Evolutionary conservation across 2,797 vertebrate genomes (phyloP).

Genomic region (Huso huso): DNA sequence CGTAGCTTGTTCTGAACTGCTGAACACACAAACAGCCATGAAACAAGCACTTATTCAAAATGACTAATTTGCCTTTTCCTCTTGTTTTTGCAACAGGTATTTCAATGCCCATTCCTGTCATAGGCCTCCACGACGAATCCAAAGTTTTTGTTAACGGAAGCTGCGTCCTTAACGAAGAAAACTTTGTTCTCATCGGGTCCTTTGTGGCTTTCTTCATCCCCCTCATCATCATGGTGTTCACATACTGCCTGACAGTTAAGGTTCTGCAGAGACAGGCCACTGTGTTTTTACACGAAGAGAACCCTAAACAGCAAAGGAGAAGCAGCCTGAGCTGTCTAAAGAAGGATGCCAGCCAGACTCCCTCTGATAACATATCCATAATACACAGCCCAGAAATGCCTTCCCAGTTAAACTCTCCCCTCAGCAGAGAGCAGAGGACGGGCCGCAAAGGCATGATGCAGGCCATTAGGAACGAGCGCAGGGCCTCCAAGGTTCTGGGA

Average conservation of each 20-base stretch:
- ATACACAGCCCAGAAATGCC: constrained; percentile 68
- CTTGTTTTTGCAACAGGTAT: constrained; percentile 58
- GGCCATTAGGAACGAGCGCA: constrained; percentile 91
- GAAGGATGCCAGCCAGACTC: constrained; percentile 52
- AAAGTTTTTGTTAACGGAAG: constrained; percentile 85
- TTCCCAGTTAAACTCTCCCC: constrained; percentile 76
- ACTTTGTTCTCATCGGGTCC: constrained; percentile 89
- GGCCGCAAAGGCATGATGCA: constrained; percentile 92
- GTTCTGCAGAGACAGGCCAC: constrained; percentile 86
- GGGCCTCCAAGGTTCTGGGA: constrained; percentile 93
- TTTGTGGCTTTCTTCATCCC: constrained; percentile 98
- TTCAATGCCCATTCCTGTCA: constrained; percentile 88
- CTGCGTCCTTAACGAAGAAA: constrained; percentile 86
- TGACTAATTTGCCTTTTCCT: neutral
- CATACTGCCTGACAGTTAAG: constrained; percentile 87
- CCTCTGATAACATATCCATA: constrained; percentile 65
- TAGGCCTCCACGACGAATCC: constrained; percentile 83
- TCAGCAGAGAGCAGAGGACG: constrained; percentile 55
- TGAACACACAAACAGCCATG: too few relatives aligned
- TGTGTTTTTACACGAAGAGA: constrained; percentile 74
- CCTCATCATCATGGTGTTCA: constrained; percentile 94
- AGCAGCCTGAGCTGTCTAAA: constrained; percentile 73
- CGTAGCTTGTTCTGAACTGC: too few relatives aligned
- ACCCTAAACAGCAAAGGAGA: constrained; percentile 55
- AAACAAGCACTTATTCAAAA: too few relatives aligned